A percentile compares a stretch with the other conserved stretches of the same genome.
Conservation (phyloP, 2,113 vertebrate genomes). For the Sclerurus mexicanus region DNA sequence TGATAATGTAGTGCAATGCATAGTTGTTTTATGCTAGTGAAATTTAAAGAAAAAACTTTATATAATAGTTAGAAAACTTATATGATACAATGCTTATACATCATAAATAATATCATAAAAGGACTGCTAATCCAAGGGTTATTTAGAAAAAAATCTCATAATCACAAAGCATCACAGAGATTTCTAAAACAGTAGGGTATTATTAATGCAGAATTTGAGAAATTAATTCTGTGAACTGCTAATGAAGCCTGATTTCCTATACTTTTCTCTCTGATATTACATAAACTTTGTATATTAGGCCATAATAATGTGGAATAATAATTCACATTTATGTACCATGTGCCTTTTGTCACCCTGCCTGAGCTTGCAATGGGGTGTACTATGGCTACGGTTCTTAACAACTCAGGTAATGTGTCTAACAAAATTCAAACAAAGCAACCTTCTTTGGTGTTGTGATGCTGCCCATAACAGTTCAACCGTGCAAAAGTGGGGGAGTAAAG, state of each 20-base stretch:
- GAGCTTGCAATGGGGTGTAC: rapidly evolving
- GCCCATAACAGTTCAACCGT: not conserved
- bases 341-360: not conserved
- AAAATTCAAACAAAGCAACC: not conserved
- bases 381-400: rapidly evolving
- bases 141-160: not conserved
- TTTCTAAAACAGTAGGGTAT: not conserved
- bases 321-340: not conserved
- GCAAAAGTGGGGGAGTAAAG: not conserved
- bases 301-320: not conserved
- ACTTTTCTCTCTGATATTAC: not conserved
- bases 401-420: not conserved
- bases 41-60: not conserved
- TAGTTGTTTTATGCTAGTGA: not conserved
- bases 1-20: not conserved
- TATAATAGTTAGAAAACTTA: not conserved
- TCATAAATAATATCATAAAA: not conserved
- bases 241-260: not conserved
- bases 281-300: not conserved
- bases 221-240: not conserved
- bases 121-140: not conserved
- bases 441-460: not conserved
- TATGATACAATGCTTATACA: not conserved
- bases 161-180: not conserved
- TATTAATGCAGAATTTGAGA: not conserved